Conservation (phyloP, 1,140 invertebrate genomes). For the Drosophila bocki region DNA sequence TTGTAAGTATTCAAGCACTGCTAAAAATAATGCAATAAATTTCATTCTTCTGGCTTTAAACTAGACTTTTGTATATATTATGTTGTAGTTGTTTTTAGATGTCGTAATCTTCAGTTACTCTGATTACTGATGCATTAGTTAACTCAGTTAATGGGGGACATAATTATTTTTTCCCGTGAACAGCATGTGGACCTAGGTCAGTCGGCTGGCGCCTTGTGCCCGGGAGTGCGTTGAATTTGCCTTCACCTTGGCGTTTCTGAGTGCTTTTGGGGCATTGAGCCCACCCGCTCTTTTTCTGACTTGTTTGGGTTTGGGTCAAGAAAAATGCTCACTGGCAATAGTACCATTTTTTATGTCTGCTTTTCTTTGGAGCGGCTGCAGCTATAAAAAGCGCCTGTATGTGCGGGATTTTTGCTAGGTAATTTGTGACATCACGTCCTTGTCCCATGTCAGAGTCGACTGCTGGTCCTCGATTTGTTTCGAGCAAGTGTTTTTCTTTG, state of each 20-base stretch:
- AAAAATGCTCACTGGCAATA: conserved; percentile 38
- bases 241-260: conserved; percentile 19
- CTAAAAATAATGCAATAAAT: no score
- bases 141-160: no score
- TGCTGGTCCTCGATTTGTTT: conserved; percentile 47
- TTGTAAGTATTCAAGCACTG: conserved; percentile 61
- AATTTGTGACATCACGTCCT: conserved; percentile 64
- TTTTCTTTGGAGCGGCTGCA: conserved; percentile 8
- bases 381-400: conserved; percentile 31
- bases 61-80: background rate
- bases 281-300: background rate
- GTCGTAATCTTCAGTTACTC: background rate
- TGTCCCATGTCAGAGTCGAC: conserved; percentile 39
- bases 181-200: background rate
- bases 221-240: conserved; percentile 21
- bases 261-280: conserved; percentile 32
- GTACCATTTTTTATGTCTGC: conserved; percentile 41
- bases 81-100: background rate
- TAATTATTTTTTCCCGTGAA: conserved; percentile 16
- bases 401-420: conserved; percentile 46
- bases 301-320: conserved; percentile 24
- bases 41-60: background rate
- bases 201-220: conserved; percentile 9
- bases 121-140: background rate
- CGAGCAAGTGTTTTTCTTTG: conserved; percentile 24